Evolutionary conservation across 2,888 invertebrate species (phyloP), one percentile per base, ranked within the genome.

Genomic region (Leuctra nigra): DNA sequence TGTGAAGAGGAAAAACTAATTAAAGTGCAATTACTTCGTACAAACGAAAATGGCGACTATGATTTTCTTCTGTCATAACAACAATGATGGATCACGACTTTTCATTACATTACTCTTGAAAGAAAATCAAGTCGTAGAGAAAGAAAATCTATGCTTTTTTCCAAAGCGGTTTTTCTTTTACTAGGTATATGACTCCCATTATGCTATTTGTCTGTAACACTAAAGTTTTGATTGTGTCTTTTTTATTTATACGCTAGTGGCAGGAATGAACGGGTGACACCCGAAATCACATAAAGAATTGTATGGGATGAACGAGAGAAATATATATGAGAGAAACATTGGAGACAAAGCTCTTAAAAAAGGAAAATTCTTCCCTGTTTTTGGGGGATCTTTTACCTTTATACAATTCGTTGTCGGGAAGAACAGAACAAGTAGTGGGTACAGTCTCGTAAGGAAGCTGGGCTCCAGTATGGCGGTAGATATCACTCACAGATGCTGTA

Each of bases 211-310:
- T 29, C 23, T 20, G 20, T 41, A 41, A 9, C 20, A 18, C 22
- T 23, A 23, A 44, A 44, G 44, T 44, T 44, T 44, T 44, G 44
- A 44, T 44, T 44, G 44, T 44, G 22, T 20, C 44, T 44, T 29
- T 29, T 29, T 11, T 29, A 29, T 29, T 29, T 7, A 29, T 29
- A 29, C 29, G 29, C 7, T 29, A 29, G 29, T 29, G 11, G 29
- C 29, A 29, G 29, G 11, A 29, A 29, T 7, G 29, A 11, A 29
- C 11, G 29, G 29, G 29, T 29, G 29, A 29, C 29, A 29, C 11
- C 6, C 29, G 11, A 11, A 29, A 29, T 29, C 29, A 29, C 29
- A 29, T 29, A 11, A 29, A 29, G 29, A 11, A 29, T 11, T n/a
- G n/a, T n/a, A n/a, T n/a, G n/a, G n/a, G n/a, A n/a, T n/a, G n/a